These are phyloP conservation scores for Cetoscarus ocellatus DNA, from an alignment of 2,797 vertebrate genomes.

Conservation along the genomic window DNA sequence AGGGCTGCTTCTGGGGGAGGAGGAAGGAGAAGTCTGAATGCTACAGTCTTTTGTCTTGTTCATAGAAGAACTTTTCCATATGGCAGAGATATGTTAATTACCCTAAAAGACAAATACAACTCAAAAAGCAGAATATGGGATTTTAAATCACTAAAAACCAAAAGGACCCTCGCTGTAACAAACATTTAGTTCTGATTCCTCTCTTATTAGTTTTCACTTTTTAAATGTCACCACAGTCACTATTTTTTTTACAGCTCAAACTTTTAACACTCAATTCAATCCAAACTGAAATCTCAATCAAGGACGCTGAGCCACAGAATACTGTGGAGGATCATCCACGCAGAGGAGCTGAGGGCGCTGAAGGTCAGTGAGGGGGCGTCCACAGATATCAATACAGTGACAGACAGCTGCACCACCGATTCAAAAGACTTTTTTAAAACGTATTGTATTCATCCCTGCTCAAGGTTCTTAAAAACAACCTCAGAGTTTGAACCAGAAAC, in stretches of 20 bases:
- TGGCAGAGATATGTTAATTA: too few relatives aligned
- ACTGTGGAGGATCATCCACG: constrained; percentile 8
- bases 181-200: too few relatives aligned
- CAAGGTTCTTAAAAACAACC: constrained; percentile 44
- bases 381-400: constrained; percentile 35
- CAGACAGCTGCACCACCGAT: constrained; percentile 36
- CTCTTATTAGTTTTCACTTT: constrained; percentile 19
- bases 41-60: too few relatives aligned
- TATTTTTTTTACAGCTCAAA: constrained; percentile 10
- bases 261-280: constrained; percentile 17
- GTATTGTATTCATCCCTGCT: constrained; percentile 25
- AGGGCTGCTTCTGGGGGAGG: too few relatives aligned
- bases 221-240: constrained; percentile 26
- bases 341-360: constrained; percentile 1
- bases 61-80: too few relatives aligned
- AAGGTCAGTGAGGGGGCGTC: constrained; percentile 26
- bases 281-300: constrained; percentile 39
- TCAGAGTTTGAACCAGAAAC: constrained; percentile 14
- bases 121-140: too few relatives aligned
- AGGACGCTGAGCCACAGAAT: constrained; percentile 40
- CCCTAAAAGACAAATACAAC: too few relatives aligned
- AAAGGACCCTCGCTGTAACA: not conserved
- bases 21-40: too few relatives aligned
- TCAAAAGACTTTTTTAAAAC: constrained; percentile 29
- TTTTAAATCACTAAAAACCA: not conserved